Evolutionary conservation across 2,888 invertebrate species (phyloP), one percentile per base, ranked within the genome.

Genomic region (Idaea straminata): DNA sequence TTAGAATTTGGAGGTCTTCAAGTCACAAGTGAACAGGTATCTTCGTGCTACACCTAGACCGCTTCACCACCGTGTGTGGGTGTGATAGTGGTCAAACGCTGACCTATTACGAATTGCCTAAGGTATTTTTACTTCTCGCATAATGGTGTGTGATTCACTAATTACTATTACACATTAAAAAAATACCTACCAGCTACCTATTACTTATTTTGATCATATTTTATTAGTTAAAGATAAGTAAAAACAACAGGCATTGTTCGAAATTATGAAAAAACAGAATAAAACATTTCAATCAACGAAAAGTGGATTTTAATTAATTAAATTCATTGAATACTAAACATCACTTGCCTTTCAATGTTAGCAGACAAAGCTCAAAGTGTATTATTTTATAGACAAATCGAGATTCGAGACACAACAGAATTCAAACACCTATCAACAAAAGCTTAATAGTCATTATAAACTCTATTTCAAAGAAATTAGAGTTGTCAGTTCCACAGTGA

Each of bases 321-420:
- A 89, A 86, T 91, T 89, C 83, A 86, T 85, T 88, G 82, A 87
- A 85, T 81, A 83, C 84, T 85, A 83, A 91, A 90, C 91, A 90
- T 87, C 89, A 86, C 87, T 89, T 88, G 85, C 86, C 85, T 87
- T 85, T 84, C 87, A 89, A 86, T 88, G 86, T 79, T 84, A 73
- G 72, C 90, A 86, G 87, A 91, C 92, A 92, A 92, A 90, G 90
- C 87, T 83, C 87, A 89, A 91, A 91, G 89, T 91, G 90, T 91
- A 92, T 92, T 92, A 92, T 92, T 91, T 91, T 88, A 91, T 91
- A 87, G 87, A 88, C 87, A 89, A 90, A 87, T 86, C 87, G 79
- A 85, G 86, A 86, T 83, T 86, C 87, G 79, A 85, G 86, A 86
- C 83, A 80, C 74, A 78, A 79, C 78, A 71, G 74, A 75, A 76